Conservation (phyloP, 2,888 invertebrate species). For the Dolichopus griseipennis region DNA sequence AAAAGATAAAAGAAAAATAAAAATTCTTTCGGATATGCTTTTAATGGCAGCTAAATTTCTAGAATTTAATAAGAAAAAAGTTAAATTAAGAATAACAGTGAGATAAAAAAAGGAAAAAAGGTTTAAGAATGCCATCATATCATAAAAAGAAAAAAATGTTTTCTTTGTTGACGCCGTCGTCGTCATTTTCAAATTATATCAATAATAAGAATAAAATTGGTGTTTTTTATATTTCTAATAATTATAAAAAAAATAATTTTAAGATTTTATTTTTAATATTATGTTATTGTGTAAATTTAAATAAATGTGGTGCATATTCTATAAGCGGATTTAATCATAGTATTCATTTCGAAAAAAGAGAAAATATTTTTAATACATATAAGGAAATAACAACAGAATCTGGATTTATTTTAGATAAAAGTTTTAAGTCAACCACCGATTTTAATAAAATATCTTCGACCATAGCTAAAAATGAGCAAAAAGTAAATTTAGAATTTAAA, state of each 20-base stretch:
- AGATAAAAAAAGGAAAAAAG: neutral
- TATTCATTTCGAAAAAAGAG: neutral
- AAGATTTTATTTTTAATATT: neutral
- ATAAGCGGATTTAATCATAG: neutral
- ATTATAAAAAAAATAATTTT: neutral
- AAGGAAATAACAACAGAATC: neutral
- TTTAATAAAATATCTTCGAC: neutral
- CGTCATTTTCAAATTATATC: neutral
- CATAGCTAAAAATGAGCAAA: neutral
- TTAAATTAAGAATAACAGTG: neutral
- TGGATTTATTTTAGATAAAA: neutral
- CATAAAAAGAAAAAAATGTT: neutral
- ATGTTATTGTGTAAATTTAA: neutral
- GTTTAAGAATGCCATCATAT: neutral
- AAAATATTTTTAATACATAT: neutral
- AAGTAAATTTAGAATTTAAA: neutral
- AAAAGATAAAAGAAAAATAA: neutral
- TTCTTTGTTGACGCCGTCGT: neutral
- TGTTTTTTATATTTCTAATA: neutral
- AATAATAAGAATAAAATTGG: neutral
- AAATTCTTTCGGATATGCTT: neutral
- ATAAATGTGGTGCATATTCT: neutral
- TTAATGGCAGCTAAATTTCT: neutral
- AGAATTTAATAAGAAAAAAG: neutral
- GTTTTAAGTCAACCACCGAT: neutral